phyloP scores from a whole-genome alignment of 2,888 invertebrate genomes.

The Leptopilina drosophilae region DNA sequence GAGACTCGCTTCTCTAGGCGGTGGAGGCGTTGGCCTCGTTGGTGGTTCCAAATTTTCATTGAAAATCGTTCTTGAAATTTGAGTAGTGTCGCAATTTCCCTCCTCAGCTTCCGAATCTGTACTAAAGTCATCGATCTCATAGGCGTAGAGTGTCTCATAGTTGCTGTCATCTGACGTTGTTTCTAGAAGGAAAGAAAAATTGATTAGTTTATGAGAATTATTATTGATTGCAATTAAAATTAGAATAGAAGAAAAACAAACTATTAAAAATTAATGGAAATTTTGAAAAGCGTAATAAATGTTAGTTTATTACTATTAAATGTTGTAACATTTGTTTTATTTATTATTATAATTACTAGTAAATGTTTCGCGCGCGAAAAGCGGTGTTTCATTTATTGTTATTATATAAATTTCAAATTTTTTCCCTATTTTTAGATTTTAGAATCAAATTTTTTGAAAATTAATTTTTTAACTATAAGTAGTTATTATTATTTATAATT shows the following conservation, averaged over 20 bases:
- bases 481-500: too few species aligned
- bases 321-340: too few species aligned
- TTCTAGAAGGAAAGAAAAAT: slow-evolving; percentile 47
- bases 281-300: too few species aligned
- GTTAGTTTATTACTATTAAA: too few species aligned
- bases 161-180: slow-evolving; percentile 72
- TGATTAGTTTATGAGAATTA: neutral
- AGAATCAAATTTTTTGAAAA: too few species aligned
- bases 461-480: too few species aligned
- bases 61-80: neutral
- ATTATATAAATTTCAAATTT: too few species aligned
- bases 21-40: slow-evolving; percentile 66
- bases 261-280: too few species aligned
- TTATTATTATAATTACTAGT: too few species aligned
- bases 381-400: too few species aligned
- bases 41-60: slow-evolving; percentile 63
- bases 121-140: slow-evolving; percentile 63
- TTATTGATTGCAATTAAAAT: slow-evolving; percentile 8
- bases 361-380: too few species aligned
- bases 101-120: slow-evolving; percentile 63
- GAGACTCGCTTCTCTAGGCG: slow-evolving; percentile 70
- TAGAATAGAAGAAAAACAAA: neutral
- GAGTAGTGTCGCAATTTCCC: slow-evolving; percentile 42
- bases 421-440: too few species aligned
- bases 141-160: slow-evolving; percentile 69